Percentiles rank a stretch among this genome's conserved stretches.
Evolutionary conservation across 2,113 vertebrate species (phyloP).

Genomic region (Actenoides lindsayi): DNA sequence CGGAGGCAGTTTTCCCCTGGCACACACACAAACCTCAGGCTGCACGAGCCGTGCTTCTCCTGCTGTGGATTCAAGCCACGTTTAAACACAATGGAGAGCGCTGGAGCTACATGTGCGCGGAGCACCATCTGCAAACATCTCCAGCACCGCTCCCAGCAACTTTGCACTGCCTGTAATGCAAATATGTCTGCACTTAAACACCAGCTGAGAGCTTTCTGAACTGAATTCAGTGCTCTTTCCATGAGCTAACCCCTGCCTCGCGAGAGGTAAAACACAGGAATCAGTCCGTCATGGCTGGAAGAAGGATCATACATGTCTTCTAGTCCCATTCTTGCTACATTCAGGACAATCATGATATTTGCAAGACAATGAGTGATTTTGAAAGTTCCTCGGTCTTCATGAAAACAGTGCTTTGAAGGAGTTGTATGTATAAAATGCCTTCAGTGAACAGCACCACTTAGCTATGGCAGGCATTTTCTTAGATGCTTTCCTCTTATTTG

Average conservation of each 20-base stretch:
- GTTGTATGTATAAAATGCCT: background rate
- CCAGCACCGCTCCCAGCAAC: background rate
- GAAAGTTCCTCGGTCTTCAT: background rate
- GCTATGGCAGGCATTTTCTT: background rate
- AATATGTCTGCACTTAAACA: background rate
- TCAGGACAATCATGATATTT: background rate
- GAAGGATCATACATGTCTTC: background rate
- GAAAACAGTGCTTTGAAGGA: background rate
- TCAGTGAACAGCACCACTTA: background rate
- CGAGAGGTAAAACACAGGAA: background rate
- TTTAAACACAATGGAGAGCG: background rate
- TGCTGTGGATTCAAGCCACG: background rate
- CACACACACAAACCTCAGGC: background rate
- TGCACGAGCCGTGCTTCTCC: accelerated
- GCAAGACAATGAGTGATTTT: background rate
- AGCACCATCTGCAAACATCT: background rate
- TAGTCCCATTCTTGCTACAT: background rate
- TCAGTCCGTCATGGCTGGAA: background rate
- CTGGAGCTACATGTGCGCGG: accelerated
- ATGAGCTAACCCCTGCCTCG: background rate
- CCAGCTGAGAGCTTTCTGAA: background rate
- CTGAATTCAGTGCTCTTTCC: background rate
- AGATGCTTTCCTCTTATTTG: background rate
- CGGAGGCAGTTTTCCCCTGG: background rate
- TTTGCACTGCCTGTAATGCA: background rate